Evolutionary conservation across 2,113 vertebrate genomes (phyloP).

Genomic region (Vimba vimba): DNA sequence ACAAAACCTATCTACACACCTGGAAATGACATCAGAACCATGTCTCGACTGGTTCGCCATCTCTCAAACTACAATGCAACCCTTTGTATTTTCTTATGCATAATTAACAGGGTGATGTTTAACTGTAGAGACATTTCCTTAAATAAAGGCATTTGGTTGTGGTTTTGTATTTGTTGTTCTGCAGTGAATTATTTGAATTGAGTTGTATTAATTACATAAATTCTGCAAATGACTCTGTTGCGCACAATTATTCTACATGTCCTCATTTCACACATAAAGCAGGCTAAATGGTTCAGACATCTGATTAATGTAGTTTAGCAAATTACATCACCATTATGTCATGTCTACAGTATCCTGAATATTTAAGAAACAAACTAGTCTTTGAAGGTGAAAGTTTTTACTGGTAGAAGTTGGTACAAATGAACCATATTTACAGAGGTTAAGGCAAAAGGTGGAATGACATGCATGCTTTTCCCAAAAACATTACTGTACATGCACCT

Average conservation of each 20-base stretch:
- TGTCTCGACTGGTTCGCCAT: background rate
- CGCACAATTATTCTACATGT: background rate
- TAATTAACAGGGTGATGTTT: background rate
- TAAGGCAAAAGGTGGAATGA: conserved; percentile 61
- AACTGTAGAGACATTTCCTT: background rate
- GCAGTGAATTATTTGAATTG: background rate
- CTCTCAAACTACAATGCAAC: background rate
- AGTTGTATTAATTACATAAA: background rate
- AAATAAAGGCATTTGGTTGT: conserved; percentile 38
- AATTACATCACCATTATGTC: background rate
- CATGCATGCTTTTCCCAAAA: conserved; percentile 73
- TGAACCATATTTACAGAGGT: conserved; percentile 79
- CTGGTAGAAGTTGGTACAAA: conserved; percentile 71
- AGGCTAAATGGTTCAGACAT: background rate
- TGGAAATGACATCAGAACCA: conserved; percentile 14
- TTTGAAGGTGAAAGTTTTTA: conserved; percentile 77
- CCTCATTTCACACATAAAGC: background rate
- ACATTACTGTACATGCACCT: conserved; percentile 64
- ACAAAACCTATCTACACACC: background rate
- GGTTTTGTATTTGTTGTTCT: background rate
- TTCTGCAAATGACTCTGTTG: background rate
- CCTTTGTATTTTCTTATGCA: background rate
- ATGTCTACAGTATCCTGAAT: background rate
- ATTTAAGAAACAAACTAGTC: conserved; percentile 47
- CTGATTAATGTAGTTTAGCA: background rate